Conservation (phyloP, 2,888 invertebrate genomes). For the Hipparchia sbordonii region DNA sequence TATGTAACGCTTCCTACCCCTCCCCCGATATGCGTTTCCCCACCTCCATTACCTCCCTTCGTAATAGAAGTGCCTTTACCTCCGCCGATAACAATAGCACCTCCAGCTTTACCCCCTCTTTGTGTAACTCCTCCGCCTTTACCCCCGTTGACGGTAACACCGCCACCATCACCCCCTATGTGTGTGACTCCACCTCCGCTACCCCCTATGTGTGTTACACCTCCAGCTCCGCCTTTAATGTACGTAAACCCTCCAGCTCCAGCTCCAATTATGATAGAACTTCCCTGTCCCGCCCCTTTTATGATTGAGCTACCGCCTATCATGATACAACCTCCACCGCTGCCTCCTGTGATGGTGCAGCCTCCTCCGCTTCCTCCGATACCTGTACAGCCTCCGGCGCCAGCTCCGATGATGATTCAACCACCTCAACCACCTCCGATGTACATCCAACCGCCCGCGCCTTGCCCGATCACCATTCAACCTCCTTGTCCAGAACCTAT, state of each 20-base stretch:
- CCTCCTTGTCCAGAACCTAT: slow-evolving; percentile 66
- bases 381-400: slow-evolving; percentile 67
- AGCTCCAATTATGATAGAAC: slow-evolving; percentile 28
- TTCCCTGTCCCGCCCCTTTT: slow-evolving; percentile 45
- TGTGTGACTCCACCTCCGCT: slow-evolving; percentile 55
- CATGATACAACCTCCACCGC: slow-evolving; percentile 66
- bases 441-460: slow-evolving; percentile 64
- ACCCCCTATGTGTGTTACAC: slow-evolving; percentile 61
- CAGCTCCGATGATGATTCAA: slow-evolving; percentile 69
- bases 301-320: slow-evolving; percentile 59
- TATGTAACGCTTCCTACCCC: slow-evolving; percentile 65
- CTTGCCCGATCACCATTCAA: slow-evolving; percentile 63
- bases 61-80: slow-evolving; percentile 61
- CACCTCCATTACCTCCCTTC: slow-evolving; percentile 63
- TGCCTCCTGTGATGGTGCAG: slow-evolving; percentile 66
- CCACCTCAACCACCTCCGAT: slow-evolving; percentile 63
- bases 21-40: slow-evolving; percentile 59
- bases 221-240: slow-evolving; percentile 57
- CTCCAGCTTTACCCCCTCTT: slow-evolving; percentile 65
- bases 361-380: slow-evolving; percentile 69
- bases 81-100: slow-evolving; percentile 54
- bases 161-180: slow-evolving; percentile 62
- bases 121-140: slow-evolving; percentile 64
- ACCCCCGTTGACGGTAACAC: slow-evolving; percentile 63
- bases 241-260: slow-evolving; percentile 46